These are phyloP conservation scores for Aspidoscelis tigris DNA, from an alignment of 2,113 vertebrate species.

Conservation along the genomic window DNA sequence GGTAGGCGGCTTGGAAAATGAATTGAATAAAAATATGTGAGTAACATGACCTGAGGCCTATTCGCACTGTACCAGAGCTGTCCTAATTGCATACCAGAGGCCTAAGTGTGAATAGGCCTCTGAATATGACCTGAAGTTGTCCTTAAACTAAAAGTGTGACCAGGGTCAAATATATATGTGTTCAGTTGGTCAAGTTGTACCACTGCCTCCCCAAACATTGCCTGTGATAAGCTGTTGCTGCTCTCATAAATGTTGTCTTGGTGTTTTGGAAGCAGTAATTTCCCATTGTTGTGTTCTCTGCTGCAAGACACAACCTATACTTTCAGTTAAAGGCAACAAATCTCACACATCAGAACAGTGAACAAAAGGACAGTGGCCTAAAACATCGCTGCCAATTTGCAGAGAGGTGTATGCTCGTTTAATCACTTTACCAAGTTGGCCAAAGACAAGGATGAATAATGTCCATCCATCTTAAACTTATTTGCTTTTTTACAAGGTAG, in stretches of 20 bases:
- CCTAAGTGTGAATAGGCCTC: too few species aligned
- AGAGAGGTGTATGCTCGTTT: neutral
- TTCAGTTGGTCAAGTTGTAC: neutral
- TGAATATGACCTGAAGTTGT: too few species aligned
- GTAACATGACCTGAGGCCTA: too few species aligned
- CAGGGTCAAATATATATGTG: too few species aligned
- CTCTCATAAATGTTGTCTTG: neutral
- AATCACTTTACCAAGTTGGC: conserved; percentile 28
- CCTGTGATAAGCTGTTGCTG: neutral
- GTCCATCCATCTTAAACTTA: conserved; percentile 29
- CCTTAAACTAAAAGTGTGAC: too few species aligned
- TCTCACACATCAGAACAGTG: neutral
- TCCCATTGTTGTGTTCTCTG: too few species aligned
- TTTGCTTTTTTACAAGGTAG: conserved; percentile 39
- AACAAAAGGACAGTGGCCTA: neutral
- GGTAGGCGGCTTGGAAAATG: too few species aligned
- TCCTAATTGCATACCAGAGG: too few species aligned
- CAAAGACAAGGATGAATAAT: neutral
- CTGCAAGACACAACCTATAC: too few species aligned
- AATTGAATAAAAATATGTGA: too few species aligned
- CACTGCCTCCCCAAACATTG: conserved; percentile 18
- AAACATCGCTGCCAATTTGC: rapidly evolving
- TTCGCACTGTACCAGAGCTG: too few species aligned
- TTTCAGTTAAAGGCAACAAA: neutral
- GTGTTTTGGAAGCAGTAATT: neutral